Base-by-base conservation (phyloP, 2,888 invertebrate species). In the Labia minor region DNA sequence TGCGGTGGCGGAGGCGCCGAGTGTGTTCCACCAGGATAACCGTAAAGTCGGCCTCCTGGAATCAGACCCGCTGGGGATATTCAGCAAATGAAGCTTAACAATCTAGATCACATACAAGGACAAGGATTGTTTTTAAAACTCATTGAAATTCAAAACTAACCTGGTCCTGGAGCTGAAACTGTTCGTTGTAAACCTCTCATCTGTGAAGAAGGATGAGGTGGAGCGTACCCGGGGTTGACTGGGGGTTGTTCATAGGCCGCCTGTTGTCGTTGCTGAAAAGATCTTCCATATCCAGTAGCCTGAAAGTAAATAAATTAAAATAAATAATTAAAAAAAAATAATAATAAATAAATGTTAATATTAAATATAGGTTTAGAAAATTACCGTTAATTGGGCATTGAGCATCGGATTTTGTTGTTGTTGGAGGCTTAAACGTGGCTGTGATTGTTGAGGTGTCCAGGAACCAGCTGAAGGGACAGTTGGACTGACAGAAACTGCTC, bases 351-450 rank as follows among this genome's bases (percentile, higher is more conserved):
- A 61, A 61, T 62, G 11, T 63, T 62, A 49, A 33, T 67, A 18
- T 65, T n/a, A n/a, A n/a, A n/a, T n/a, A n/a, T n/a, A n/a, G n/a
- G n/a, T 63, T 61, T 69, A 21, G 26, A 65, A 66, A 82, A 84
- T 84, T 79, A 90, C 90, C 75, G 88, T 87, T 73, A 91, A 81
- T 78, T 91, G 91, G 72, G 90, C 89, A 79, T 88, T 90, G 74
- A 94, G 83, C 92, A 94, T 92, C 26, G 93, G 91, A 80, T 93
- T 92, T 78, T 92, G 88, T 72, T 82, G 87, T 77, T 88, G 88
- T 74, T 88, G 87, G 68, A 86, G 81, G n/a, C n/a, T n/a, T n/a
- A n/a, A n/a, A 67, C 85, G 84, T 72, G 89, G 81, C 77, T 86
- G 82, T 61, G 72, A 72, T 66, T 72, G 70, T 65, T 70, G 68